phyloP scores from a whole-genome alignment of 2,888 invertebrate species.

The Lasioglossum vierecki region DNA sequence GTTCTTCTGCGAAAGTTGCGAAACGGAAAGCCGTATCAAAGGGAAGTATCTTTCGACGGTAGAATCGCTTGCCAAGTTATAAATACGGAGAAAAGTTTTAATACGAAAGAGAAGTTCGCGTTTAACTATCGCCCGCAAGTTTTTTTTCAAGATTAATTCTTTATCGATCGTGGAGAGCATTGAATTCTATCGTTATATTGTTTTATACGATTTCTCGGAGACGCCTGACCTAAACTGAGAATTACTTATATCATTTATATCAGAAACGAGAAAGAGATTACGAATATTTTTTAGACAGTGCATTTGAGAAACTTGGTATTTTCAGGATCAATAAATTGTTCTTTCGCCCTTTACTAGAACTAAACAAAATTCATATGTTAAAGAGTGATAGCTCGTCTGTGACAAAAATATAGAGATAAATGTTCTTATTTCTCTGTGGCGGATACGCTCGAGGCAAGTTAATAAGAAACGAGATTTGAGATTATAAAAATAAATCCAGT shows the following conservation, averaged over 20 bases:
- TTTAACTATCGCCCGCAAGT: neutral
- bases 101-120: neutral
- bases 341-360: neutral
- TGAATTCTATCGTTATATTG: neutral
- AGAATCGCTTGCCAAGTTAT: neutral
- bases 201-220: neutral
- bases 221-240: neutral
- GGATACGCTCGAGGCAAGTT: neutral
- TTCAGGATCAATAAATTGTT: too few species aligned
- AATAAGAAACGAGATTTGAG: neutral
- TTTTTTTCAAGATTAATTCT: neutral
- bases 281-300: neutral
- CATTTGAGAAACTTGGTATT: too few species aligned
- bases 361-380: neutral
- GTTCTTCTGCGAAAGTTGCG: conserved; percentile 44
- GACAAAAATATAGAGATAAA: neutral
- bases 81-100: neutral
- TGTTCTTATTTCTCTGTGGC: neutral
- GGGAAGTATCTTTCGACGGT: neutral
- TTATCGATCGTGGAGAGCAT: neutral
- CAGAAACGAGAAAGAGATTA: neutral
- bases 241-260: neutral
- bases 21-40: neutral
- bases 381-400: neutral
- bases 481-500: neutral